Evolutionary conservation across 2,113 vertebrate species (phyloP).

Genomic region (Alosa alosa): DNA sequence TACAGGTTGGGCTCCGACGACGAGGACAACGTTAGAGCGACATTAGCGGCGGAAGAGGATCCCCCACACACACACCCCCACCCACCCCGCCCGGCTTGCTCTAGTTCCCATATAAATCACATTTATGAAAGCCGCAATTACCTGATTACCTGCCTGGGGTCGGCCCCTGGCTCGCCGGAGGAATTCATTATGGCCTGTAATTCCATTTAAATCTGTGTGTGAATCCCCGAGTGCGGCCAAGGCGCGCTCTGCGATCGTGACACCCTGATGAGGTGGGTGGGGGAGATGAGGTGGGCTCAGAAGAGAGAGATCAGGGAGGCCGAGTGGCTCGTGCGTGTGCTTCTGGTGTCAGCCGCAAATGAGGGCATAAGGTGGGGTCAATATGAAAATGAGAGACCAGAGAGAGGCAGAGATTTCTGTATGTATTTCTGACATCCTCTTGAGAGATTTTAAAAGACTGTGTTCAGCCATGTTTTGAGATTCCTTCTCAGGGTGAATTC

Average conservation of each 20-base stretch:
- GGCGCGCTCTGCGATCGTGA: slow-evolving; percentile 37
- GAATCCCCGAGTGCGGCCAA: slow-evolving; percentile 43
- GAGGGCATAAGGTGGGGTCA: neutral
- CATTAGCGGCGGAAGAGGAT: slow-evolving; percentile 9
- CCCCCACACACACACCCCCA: neutral
- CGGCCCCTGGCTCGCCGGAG: slow-evolving; percentile 46
- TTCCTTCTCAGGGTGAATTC: neutral
- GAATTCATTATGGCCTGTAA: slow-evolving; percentile 63
- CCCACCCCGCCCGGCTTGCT: slow-evolving; percentile 40
- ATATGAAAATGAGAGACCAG: neutral
- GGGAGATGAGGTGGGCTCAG: neutral
- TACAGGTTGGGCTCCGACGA: slow-evolving; percentile 49
- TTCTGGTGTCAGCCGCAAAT: neutral
- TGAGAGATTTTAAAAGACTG: neutral
- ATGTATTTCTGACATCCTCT: neutral
- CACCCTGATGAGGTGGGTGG: neutral
- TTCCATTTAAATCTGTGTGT: slow-evolving; percentile 69
- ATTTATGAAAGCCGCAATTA: slow-evolving; percentile 76
- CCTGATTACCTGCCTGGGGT: slow-evolving; percentile 64
- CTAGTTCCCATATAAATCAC: slow-evolving; percentile 63
- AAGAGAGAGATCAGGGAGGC: neutral
- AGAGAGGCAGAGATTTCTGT: neutral
- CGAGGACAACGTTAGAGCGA: neutral
- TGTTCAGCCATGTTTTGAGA: neutral
- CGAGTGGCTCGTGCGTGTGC: neutral